Percentiles rank a stretch among this genome's conserved stretches.
Evolutionary conservation across 2,888 invertebrate species (phyloP).

Genomic region (Watsonalla binaria): DNA sequence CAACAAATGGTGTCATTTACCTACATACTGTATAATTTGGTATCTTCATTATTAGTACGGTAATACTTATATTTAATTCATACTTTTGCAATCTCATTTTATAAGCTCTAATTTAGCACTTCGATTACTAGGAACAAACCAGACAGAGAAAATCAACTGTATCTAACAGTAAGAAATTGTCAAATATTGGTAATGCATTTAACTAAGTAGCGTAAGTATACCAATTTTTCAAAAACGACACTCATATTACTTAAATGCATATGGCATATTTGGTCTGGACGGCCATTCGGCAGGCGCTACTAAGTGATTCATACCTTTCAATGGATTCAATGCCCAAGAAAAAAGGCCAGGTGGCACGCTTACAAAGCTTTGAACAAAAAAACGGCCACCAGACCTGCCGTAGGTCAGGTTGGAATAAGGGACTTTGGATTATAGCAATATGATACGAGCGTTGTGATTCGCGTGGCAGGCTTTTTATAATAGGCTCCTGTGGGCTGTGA

Average conservation of each 20-base stretch:
- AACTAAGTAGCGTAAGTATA: constrained; percentile 23
- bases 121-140: too few species aligned
- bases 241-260: neutral
- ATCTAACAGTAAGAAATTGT: too few species aligned
- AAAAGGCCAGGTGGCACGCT: constrained; percentile 73
- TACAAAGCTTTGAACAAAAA: constrained; percentile 59
- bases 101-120: too few species aligned
- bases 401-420: constrained; percentile 22
- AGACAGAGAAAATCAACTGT: too few species aligned
- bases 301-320: constrained; percentile 62
- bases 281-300: constrained; percentile 41
- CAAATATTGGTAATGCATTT: constrained; percentile 16
- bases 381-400: constrained; percentile 50
- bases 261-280: constrained; percentile 21
- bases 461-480: constrained; percentile 33
- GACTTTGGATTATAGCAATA: constrained; percentile 38
- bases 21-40: neutral
- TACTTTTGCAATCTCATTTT: too few species aligned
- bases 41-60: neutral
- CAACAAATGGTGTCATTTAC: neutral
- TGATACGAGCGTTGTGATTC: constrained; percentile 41
- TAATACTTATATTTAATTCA: too few species aligned
- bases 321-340: constrained; percentile 59
- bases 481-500: constrained; percentile 49
- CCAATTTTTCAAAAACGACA: constrained; percentile 19